These are phyloP conservation scores for Trilocha varians DNA, from an alignment of 2,888 invertebrate species.

Conservation along the genomic window DNA sequence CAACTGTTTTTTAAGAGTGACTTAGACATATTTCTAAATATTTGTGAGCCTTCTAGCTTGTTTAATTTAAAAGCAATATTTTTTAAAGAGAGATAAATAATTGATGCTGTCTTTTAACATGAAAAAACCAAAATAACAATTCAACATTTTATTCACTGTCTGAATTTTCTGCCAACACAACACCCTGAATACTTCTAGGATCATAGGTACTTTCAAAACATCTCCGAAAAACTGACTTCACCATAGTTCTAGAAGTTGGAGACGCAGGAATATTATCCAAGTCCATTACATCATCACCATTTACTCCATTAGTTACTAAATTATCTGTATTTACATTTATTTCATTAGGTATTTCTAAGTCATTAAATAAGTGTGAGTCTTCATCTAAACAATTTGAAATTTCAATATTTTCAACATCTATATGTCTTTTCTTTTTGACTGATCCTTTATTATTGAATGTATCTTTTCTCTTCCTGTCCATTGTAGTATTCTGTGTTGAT, in stretches of 20 bases:
- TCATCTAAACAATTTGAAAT: constrained; percentile 56
- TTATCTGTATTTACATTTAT: constrained; percentile 19
- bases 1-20: no score
- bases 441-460: constrained; percentile 22
- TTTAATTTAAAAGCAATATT: no score
- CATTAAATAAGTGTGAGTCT: constrained; percentile 64
- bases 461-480: constrained; percentile 38
- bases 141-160: constrained; percentile 70
- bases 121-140: background rate
- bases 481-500: constrained; percentile 52
- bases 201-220: constrained; percentile 84
- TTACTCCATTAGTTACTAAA: constrained; percentile 19
- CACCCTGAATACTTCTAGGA: constrained; percentile 71
- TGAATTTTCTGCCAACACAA: constrained; percentile 80
- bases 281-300: constrained; percentile 26
- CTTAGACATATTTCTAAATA: no score
- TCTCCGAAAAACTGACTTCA: constrained; percentile 78
- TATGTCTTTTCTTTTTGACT: constrained; percentile 49
- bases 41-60: no score
- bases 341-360: constrained; percentile 55
- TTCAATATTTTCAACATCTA: constrained; percentile 46
- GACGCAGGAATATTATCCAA: constrained; percentile 73
- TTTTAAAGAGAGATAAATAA: no score
- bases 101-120: background rate
- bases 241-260: constrained; percentile 73